phyloP scores from a whole-genome alignment of 1,140 invertebrate species.

The Mercenaria mercenaria region DNA sequence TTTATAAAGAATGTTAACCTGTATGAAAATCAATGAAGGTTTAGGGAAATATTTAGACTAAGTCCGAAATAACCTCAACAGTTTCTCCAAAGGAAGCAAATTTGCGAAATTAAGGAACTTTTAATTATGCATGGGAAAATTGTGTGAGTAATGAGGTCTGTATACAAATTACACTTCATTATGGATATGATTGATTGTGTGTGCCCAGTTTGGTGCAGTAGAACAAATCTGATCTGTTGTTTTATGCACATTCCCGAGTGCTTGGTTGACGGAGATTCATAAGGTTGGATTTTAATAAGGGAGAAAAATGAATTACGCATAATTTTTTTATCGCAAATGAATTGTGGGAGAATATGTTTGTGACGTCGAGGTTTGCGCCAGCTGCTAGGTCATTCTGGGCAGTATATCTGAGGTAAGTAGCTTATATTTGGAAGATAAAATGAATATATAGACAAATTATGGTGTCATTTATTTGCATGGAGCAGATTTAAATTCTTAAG shows the following conservation, averaged over 20 bases:
- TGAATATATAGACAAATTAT: too few species aligned
- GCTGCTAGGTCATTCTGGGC: slow-evolving; percentile 7
- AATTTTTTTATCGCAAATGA: not conserved
- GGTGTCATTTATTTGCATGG: too few species aligned
- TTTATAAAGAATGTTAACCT: too few species aligned
- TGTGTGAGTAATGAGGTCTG: not conserved
- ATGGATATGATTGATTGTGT: not conserved
- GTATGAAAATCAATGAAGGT: too few species aligned
- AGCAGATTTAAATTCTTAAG: too few species aligned
- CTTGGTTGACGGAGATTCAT: not conserved
- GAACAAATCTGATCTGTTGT: not conserved
- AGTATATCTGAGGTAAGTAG: slow-evolving; percentile 18
- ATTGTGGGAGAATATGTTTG: not conserved
- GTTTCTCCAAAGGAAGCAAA: not conserved
- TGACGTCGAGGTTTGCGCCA: slow-evolving; percentile 26
- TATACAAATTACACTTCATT: slow-evolving; percentile 21
- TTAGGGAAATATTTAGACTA: too few species aligned
- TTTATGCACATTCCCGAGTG: not conserved
- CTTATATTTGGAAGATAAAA: too few species aligned
- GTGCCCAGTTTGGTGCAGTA: not conserved
- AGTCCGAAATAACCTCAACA: not conserved
- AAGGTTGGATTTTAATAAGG: not conserved
- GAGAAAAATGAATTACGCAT: not conserved
- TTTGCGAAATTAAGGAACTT: not conserved
- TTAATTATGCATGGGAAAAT: not conserved